Evolutionary conservation across 1,140 invertebrate genomes (phyloP).

Genomic region (Heliconius melpomene): DNA sequence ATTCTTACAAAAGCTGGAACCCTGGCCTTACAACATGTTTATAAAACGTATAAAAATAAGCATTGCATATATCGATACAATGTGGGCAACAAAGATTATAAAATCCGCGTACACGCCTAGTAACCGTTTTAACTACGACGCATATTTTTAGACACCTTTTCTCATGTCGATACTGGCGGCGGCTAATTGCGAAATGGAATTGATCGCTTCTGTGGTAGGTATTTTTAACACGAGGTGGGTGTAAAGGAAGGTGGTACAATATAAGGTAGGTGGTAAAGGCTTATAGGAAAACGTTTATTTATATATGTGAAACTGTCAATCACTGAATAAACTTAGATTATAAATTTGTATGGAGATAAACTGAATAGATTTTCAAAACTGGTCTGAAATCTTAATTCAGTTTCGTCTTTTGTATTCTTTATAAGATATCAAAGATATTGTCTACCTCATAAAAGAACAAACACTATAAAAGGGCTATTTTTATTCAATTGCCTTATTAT

Average conservation of each 20-base stretch:
- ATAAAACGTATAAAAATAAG: neutral
- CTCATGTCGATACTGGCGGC: slow-evolving; percentile 26
- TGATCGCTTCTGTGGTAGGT: slow-evolving; percentile 18
- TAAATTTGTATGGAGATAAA: no score
- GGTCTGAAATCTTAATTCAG: no score
- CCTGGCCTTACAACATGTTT: neutral
- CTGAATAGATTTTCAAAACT: no score
- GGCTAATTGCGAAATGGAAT: slow-evolving; percentile 30
- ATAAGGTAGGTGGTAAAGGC: neutral
- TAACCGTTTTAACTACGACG: slow-evolving; percentile 26
- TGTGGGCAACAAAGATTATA: slow-evolving; percentile 19
- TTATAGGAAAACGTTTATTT: neutral
- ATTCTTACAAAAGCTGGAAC: neutral
- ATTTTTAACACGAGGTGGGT: slow-evolving; percentile 20
- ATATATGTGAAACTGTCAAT: neutral
- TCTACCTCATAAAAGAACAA: no score
- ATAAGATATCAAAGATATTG: no score
- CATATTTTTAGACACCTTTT: slow-evolving; percentile 29
- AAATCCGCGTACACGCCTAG: slow-evolving; percentile 20
- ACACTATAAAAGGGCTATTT: no score
- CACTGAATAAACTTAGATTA: no score
- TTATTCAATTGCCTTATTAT: no score
- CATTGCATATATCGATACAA: slow-evolving; percentile 16
- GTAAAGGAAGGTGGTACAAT: neutral
- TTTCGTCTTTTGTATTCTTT: no score